Evolutionary conservation across 2,888 invertebrate genomes (phyloP), one percentile per base, ranked within the genome.

Genomic region (Eristalis pertinax): DNA sequence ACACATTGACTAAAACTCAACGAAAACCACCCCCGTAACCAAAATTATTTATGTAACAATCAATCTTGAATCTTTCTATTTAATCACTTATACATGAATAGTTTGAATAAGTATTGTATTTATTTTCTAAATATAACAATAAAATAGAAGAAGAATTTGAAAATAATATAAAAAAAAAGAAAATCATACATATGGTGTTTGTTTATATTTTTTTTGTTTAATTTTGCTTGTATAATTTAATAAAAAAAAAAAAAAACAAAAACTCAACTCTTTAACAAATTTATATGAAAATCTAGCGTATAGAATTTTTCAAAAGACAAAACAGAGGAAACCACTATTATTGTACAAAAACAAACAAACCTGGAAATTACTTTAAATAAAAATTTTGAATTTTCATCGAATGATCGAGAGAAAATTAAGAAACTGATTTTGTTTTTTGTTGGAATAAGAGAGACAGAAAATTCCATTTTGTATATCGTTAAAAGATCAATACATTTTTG

Each of bases 291-390:
- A 43, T 65, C 58, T 50, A 50, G 50, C 50, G n/a, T 8, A 74
- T 63, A 72, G 24, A n/a, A 15, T n/a, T 67, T 38, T 56, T 56
- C 73, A 32, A 41, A 38, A 73, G 64, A 13, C 35, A 64, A n/a
- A 83, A 13, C 35, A 73, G 67, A 83, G 35, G 35, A 83, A 77
- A 68, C 41, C 67, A 74, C 79, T 62, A 41, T 69, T 68, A 75
- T 83, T 87, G 83, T 87, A 79, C 79, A 75, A 87, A 60, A 83
- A 83, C 67, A 82, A 86, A 86, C 74, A 83, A 83, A 87, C 72
- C 72, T 83, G 79, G 74, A 86, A 32, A 75, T 75, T 70, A 62
- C 72, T 83, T 63, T 4, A 87, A 83, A 83, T 83, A 83, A 86
- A 79, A 70, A 56, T 72, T 76, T 73, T 60, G 41, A 75, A 77